Evolutionary conservation across 92 coral and sea anemone species (phyloP), one percentile per base, ranked within the genome.

Genomic region (Heteractis magnifica): DNA sequence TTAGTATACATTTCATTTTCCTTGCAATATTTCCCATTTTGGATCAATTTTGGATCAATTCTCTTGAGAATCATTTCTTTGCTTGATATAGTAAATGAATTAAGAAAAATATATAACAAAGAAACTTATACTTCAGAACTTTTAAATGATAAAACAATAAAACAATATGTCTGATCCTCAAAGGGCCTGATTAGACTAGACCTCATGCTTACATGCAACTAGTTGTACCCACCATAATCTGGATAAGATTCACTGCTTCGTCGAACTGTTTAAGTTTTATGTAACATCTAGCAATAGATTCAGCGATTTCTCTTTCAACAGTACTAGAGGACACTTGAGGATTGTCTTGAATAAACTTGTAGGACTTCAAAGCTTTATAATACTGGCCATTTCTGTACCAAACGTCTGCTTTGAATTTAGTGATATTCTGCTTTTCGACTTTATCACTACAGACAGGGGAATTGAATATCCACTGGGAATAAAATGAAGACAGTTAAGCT

Each of bases 401-500:
- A 52, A 68, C 77, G 83, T 93, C 98, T 49, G 95, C 98, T 80
- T 87, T 87, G 72, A 62, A 91, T 84, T 93, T 93, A 51, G 34
- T 85, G 49, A 82, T 83, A 73, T 88, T 88, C 70, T 82, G 88
- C 84, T 59, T 81, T 20, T 91, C 93, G 6, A 71, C 26, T 79
- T 58, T 70, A 44, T 89, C 95, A 10, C 76, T 65, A 52, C 90
- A 82, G 50, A 71, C 4, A 49, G 56, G 13, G 18, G 70, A 75
- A 18, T 56, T 79, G 80, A 85, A 78, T 53, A 91, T 78, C 90
- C 94, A 93, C 98, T 93, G 50, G 58, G 64, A 90, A 48, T 56
- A 68, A 2, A 89, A 49, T 18, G 51, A 71, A 65, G 55, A 11
- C n/a, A 9, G 15, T 19, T 60, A 49, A n/a, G 26, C 18, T 6